Evolutionary conservation across 2,888 invertebrate genomes (phyloP), one percentile per base, ranked within the genome.

Genomic region (Sepioteuthis lessoniana): DNA sequence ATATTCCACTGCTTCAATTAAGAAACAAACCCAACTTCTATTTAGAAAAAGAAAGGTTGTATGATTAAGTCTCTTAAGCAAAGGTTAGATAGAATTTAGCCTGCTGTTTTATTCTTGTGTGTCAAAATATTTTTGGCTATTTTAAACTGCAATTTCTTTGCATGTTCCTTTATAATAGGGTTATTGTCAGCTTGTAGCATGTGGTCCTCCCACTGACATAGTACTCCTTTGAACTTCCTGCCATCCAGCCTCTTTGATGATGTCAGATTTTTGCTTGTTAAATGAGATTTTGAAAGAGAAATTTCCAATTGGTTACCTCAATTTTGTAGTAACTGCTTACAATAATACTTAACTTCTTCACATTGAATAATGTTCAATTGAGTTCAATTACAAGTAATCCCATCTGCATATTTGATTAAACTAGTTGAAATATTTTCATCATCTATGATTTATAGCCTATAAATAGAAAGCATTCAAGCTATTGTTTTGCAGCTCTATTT

Each of bases 81-180:
- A 76, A 31, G 5, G 76, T 76, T n/a, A n/a, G 76, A n/a, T 76
- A 21, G 7, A 25, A 60, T 21, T 76, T n/a, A n/a, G n/a, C 91
- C 37, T 47, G 1, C 31, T 46, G 25, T 46, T 91, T 91, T 25
- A n/a, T 46, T n/a, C 47, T 42, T 46, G 46, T 91, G n/a, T 91
- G 46, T n/a, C 46, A 31, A 91, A 42, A 42, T 91, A 46, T 91
- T 38, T 42, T 31, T 47, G 47, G 25, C 91, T 31, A 46, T 46
- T 47, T 91, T 91, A n/a, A 91, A 42, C 46, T 91, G 47, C 46
- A 91, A 91, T 91, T 91, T 91, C 91, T 91, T 3, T 90, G 90
- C 90, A 90, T 90, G 19, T 91, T 91, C 91, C 37, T 42, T 35
- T 37, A 38, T 38, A 91, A 25, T 4, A 5, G 55, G 5, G 25